These are phyloP conservation scores for Ctenicera cuprea DNA, from an alignment of 2,888 invertebrate genomes.

Conservation along the genomic window DNA sequence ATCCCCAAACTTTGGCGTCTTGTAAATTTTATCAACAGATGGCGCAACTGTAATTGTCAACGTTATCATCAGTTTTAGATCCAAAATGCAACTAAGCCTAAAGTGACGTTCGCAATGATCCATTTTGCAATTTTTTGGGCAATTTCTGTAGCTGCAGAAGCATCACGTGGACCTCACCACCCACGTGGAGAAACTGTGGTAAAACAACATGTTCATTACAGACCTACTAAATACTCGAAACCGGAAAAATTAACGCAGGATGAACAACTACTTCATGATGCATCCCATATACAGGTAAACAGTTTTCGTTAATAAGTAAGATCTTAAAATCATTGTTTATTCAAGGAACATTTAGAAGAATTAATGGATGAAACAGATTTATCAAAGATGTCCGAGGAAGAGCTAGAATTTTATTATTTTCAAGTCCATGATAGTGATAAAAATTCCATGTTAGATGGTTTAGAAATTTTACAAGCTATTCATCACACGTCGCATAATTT, in stretches of 20 bases:
- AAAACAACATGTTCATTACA: slow-evolving; percentile 77
- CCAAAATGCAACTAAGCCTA: neutral
- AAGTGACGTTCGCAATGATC: slow-evolving; percentile 25
- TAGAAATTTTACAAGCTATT: slow-evolving; percentile 90
- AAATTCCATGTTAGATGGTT: slow-evolving; percentile 91
- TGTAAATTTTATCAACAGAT: too few relatives aligned
- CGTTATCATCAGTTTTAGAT: slow-evolving; percentile 20
- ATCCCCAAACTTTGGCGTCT: too few relatives aligned
- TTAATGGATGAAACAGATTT: slow-evolving; percentile 74
- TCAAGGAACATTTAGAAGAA: slow-evolving; percentile 69
- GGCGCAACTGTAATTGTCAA: too few relatives aligned
- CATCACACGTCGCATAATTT: slow-evolving; percentile 83
- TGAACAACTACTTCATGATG: slow-evolving; percentile 83
- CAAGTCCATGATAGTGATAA: slow-evolving; percentile 93
- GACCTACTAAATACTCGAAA: slow-evolving; percentile 74
- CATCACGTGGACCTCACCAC: slow-evolving; percentile 80
- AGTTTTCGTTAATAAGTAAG: neutral
- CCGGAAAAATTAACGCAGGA: slow-evolving; percentile 81
- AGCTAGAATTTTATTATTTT: slow-evolving; percentile 90
- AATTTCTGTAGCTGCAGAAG: slow-evolving; percentile 50
- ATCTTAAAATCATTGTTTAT: slow-evolving; percentile 52
- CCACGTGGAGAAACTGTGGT: slow-evolving; percentile 74
- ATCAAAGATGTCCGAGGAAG: slow-evolving; percentile 87
- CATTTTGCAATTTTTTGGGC: slow-evolving; percentile 38
- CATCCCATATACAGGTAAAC: slow-evolving; percentile 76